Evolutionary conservation across 2,797 vertebrate genomes (phyloP).

Genomic region (Amblyraja radiata): DNA sequence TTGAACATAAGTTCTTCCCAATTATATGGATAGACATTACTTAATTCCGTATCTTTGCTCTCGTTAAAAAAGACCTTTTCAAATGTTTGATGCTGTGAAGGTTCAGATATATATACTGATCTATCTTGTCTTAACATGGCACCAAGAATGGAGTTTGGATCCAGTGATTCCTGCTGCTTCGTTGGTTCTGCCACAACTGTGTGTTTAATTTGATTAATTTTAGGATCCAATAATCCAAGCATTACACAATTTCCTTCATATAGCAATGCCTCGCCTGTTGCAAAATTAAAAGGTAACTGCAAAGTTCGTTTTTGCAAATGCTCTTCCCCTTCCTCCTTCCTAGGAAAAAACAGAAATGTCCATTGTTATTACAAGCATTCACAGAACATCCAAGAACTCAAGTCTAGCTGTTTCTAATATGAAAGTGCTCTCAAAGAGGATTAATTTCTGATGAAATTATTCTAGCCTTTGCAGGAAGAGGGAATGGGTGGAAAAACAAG

Average conservation of each 20-base stretch:
- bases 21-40: slow-evolving; percentile 42
- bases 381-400: neutral
- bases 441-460: neutral
- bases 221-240: slow-evolving; percentile 49
- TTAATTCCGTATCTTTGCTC: slow-evolving; percentile 46
- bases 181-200: slow-evolving; percentile 45
- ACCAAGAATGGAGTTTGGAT: slow-evolving; percentile 60
- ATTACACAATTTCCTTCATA: slow-evolving; percentile 58
- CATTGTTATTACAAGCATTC: slow-evolving; percentile 22
- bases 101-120: slow-evolving; percentile 61
- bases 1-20: slow-evolving; percentile 53
- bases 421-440: neutral
- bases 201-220: slow-evolving; percentile 49
- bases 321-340: slow-evolving; percentile 71
- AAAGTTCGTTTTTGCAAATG: slow-evolving; percentile 62
- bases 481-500: neutral
- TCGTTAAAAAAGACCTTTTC: slow-evolving; percentile 49
- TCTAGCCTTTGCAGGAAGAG: neutral
- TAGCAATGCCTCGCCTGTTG: slow-evolving; percentile 67
- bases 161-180: slow-evolving; percentile 48
- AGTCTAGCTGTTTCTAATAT: too few relatives aligned
- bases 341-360: slow-evolving; percentile 45
- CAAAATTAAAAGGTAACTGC: slow-evolving; percentile 65
- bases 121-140: slow-evolving; percentile 63
- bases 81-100: slow-evolving; percentile 52